A percentile compares a stretch with the other conserved stretches of the same genome.
Conservation (phyloP, 1,140 invertebrate species). For the Aleiodes sp. region DNA sequence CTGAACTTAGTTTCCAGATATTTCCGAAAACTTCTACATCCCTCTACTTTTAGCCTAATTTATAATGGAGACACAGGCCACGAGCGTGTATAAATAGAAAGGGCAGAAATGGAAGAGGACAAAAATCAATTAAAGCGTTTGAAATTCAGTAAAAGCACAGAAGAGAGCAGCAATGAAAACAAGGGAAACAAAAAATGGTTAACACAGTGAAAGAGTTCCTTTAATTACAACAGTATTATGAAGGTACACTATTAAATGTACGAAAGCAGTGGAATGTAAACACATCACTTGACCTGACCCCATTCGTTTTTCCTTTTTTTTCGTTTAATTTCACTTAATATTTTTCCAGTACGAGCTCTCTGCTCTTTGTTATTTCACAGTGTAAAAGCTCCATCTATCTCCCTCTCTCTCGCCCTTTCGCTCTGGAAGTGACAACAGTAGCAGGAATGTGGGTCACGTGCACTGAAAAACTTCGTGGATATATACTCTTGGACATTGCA, state of each 20-base stretch:
- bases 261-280: not conserved
- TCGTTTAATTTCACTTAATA: slow-evolving; percentile 7
- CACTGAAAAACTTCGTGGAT: not conserved
- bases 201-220: too few species aligned
- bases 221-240: too few species aligned
- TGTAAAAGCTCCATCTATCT: not conserved
- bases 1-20: not conserved
- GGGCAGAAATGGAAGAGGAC: too few species aligned
- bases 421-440: not conserved
- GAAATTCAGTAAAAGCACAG: too few species aligned
- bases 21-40: too few species aligned
- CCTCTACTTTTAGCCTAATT: too few species aligned
- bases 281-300: not conserved
- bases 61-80: too few species aligned
- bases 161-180: too few species aligned
- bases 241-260: not conserved
- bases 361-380: not conserved
- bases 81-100: too few species aligned
- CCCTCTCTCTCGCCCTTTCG: too few species aligned
- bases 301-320: not conserved
- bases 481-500: slow-evolving; percentile 5
- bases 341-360: not conserved
- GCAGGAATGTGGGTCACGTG: slow-evolving; percentile 1
- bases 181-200: too few species aligned
- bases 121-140: too few species aligned